Evolutionary conservation across 2,888 invertebrate genomes (phyloP).

Genomic region (Scaptomyza reducta): DNA sequence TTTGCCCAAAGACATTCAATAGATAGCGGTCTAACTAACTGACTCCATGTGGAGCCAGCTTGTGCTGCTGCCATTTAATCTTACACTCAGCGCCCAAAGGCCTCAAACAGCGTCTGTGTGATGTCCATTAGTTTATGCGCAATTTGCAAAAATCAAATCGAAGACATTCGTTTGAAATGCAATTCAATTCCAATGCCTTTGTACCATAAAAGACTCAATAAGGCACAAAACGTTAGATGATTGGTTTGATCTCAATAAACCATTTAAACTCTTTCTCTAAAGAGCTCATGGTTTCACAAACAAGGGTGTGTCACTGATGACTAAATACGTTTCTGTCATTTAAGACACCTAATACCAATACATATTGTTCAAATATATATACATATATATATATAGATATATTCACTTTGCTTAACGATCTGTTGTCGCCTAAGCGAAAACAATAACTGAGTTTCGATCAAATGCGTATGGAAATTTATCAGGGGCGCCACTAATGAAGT

Average conservation of each 20-base stretch:
- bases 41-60: slow-evolving; percentile 26
- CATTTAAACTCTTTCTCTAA: slow-evolving; percentile 24
- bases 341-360: slow-evolving; percentile 31
- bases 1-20: slow-evolving; percentile 30
- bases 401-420: slow-evolving; percentile 25
- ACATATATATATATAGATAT: not conserved
- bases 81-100: slow-evolving; percentile 45
- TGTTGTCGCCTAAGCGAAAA: slow-evolving; percentile 53
- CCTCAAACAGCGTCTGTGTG: slow-evolving; percentile 9
- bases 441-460: slow-evolving; percentile 24
- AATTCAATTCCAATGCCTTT: slow-evolving; percentile 17
- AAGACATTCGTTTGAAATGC: slow-evolving; percentile 71
- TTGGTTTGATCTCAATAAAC: not conserved
- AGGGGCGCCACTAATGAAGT: slow-evolving; percentile 72
- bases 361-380: not conserved
- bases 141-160: slow-evolving; percentile 73
- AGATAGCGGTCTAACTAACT: slow-evolving; percentile 37
- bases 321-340: slow-evolving; percentile 24
- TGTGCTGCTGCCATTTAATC: slow-evolving; percentile 33
- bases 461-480: slow-evolving; percentile 15
- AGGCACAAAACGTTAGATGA: slow-evolving; percentile 3
- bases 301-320: slow-evolving; percentile 59
- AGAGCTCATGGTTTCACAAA: slow-evolving; percentile 30
- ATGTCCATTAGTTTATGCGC: slow-evolving; percentile 72
- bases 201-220: slow-evolving; percentile 36